phyloP scores from a whole-genome alignment of 2,888 invertebrate species.

The Lasioglossum vierecki region DNA sequence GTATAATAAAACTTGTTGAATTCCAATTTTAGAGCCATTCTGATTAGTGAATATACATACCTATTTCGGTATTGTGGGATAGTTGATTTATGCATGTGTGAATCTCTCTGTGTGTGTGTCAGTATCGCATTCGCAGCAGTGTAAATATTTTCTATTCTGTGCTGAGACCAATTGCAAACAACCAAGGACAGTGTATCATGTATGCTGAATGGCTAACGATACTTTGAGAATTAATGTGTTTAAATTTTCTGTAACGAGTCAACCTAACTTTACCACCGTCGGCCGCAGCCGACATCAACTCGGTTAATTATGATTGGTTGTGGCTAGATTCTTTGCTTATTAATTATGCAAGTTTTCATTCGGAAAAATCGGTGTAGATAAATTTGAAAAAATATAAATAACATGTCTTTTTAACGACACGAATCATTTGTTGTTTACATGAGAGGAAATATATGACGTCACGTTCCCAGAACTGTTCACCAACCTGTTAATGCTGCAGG shows the following conservation, averaged over 20 bases:
- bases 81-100: neutral
- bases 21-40: neutral
- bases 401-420: no score
- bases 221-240: constrained; percentile 5
- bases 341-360: neutral
- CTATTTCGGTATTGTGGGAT: neutral
- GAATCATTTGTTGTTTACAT: no score
- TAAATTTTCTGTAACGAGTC: neutral
- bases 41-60: neutral
- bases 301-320: neutral
- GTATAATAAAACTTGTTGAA: neutral
- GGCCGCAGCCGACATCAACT: neutral
- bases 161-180: neutral
- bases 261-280: neutral
- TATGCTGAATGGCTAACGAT: neutral
- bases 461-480: no score
- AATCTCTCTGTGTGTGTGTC: neutral
- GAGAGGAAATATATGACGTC: no score
- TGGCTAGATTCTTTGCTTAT: neutral
- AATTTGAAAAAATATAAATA: neutral
- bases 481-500: no score
- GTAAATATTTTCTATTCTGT: constrained; percentile 5
- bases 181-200: neutral
- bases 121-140: neutral
- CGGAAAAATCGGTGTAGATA: neutral